Conservation (phyloP, 2,113 vertebrate genomes). For the Hemicordylus capensis region DNA sequence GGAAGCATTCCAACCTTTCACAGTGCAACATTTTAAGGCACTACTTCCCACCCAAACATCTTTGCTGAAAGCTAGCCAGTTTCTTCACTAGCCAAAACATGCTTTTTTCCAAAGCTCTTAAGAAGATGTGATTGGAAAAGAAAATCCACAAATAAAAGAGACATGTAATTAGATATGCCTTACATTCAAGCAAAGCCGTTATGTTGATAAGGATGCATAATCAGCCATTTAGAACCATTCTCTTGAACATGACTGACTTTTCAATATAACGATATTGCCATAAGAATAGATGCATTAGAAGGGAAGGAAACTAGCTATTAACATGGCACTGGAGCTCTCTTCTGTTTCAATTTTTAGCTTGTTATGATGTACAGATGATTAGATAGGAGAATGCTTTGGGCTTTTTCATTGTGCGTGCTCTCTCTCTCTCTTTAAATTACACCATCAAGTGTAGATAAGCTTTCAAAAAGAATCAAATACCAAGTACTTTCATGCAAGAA, state of each 20-base stretch:
- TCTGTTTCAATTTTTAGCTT: neutral
- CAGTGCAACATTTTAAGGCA: neutral
- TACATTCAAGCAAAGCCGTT: neutral
- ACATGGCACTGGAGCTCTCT: neutral
- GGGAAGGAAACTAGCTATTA: slow-evolving; percentile 4
- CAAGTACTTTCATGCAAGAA: neutral
- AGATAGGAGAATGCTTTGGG: neutral
- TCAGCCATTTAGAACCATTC: neutral
- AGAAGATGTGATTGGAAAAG: neutral
- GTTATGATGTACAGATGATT: neutral
- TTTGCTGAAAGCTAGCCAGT: neutral
- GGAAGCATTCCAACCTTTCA: neutral
- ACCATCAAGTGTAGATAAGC: neutral
- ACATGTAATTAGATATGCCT: neutral
- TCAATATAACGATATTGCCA: neutral
- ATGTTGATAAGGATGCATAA: neutral
- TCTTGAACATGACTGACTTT: accelerated
- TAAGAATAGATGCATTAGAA: neutral
- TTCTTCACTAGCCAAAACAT: neutral
- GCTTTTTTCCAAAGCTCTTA: neutral
- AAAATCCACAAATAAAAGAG: neutral
- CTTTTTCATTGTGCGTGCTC: neutral
- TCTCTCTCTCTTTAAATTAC: neutral
- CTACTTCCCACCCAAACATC: slow-evolving; percentile 33
- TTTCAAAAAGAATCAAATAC: neutral